Base-by-base conservation (phyloP, 2,888 invertebrate species). In the Lasius fuliginosus region DNA sequence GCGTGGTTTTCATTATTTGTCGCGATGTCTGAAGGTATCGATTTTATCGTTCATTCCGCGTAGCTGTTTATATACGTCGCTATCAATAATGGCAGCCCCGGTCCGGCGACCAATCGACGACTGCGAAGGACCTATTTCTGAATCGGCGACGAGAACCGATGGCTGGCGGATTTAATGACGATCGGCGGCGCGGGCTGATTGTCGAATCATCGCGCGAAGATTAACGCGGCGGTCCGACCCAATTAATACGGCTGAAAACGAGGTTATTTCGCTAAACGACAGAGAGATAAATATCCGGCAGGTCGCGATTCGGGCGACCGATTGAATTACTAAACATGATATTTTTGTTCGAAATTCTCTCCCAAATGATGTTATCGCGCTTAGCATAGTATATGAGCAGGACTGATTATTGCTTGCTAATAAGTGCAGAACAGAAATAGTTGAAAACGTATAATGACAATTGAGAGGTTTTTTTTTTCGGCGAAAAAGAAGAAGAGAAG, bases 61-160 rank as follows among this genome's bases (percentile, higher is more conserved):
- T 56, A 79, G 75, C 77, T 85, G 86, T 85, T 89, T 89, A 87
- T 89, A 89, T 82, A 73, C 84, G 83, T 69, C 9, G 86, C 88
- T 86, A 89, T 87, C 89, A 89, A 89, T 89, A 86, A 89, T 82
- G 85, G 86, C 86, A 87, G 81, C 85, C 67, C 56, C 84, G 62
- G 76, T 36, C 46, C 64, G 23, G 23, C 85, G 71, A 71, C 76
- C 85, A 76, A 85, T 75, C 69, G 84, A 56, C 82, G 83, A 79
- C 65, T 75, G 83, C 75, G 84, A 82, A 81, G 53, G 82, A 87
- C 86, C 86, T 82, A 89, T 85, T 85, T 87, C 85, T 86, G 86
- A 86, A 86, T 85, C 85, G 83, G 36, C 83, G 84, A 84, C 73
- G 75, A 23, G 23, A 84, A 60, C 79, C 18, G 67, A 49, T 65